Conservation (phyloP, 2,797 vertebrate genomes). For the Ataeniobius toweri region DNA sequence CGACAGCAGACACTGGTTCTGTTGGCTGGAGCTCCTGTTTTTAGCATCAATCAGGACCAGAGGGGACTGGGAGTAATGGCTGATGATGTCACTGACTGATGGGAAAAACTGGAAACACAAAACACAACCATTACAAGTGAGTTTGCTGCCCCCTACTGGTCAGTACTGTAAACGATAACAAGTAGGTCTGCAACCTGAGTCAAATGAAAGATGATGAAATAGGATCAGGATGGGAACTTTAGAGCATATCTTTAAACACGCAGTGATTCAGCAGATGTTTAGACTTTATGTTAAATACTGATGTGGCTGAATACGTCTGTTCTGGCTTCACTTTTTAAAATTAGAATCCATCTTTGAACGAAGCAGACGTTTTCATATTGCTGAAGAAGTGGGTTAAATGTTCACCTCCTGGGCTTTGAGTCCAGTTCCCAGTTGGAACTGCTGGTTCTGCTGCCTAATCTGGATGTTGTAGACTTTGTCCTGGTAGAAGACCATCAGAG, state of each 20-base stretch:
- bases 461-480: constrained; percentile 95
- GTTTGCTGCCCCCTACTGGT: neutral
- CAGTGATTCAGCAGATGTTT: too few species aligned
- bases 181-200: too few species aligned
- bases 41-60: constrained; percentile 94
- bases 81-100: constrained; percentile 87
- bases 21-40: constrained; percentile 81
- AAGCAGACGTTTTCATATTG: neutral
- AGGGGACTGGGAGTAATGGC: constrained; percentile 85
- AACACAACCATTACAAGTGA: neutral
- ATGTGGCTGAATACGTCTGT: too few species aligned
- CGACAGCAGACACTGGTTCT: constrained; percentile 89
- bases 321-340: too few species aligned
- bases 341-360: neutral
- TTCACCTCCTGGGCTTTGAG: constrained; percentile 90
- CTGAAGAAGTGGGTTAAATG: neutral
- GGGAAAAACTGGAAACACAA: constrained; percentile 81
- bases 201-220: too few species aligned
- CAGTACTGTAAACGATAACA: too few species aligned
- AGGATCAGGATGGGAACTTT: too few species aligned
- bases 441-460: constrained; percentile 80
- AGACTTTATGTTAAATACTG: too few species aligned
- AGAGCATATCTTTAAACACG: too few species aligned
- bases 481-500: constrained; percentile 94
- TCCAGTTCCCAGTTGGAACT: constrained; percentile 89